Percentiles rank a stretch among this genome's conserved stretches.
These are phyloP conservation scores for Linnaemya vulpina DNA, from an alignment of 2,888 invertebrate species.

Conservation along the genomic window DNA sequence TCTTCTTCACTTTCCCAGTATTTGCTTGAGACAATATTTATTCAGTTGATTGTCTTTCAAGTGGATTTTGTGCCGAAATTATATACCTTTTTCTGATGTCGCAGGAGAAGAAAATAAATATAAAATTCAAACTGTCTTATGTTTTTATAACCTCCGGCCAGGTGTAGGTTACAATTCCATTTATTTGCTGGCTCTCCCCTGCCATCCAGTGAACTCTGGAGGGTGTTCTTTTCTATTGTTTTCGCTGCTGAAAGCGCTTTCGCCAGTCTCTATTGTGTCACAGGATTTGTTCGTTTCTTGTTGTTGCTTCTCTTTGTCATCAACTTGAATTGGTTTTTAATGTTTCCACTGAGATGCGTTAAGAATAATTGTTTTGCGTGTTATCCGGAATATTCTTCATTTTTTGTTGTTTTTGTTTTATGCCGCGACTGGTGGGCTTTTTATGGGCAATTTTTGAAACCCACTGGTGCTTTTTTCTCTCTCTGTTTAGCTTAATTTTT, in stretches of 20 bases:
- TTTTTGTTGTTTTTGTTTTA: conserved; percentile 45
- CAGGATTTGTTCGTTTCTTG: conserved; percentile 28
- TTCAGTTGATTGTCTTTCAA: conserved; percentile 77
- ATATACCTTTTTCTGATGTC: too few relatives aligned
- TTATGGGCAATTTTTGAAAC: conserved; percentile 62
- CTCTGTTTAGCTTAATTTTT: background rate
- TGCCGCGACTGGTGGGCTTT: conserved; percentile 45
- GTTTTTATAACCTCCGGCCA: conserved; percentile 70
- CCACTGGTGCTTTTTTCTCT: conserved; percentile 69
- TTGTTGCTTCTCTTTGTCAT: conserved; percentile 81
- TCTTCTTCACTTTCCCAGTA: conserved; percentile 19
- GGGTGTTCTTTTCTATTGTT: conserved; percentile 58
- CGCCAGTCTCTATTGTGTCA: conserved; percentile 68
- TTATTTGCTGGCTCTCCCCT: conserved; percentile 62
- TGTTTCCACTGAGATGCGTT: conserved; percentile 83
- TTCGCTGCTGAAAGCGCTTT: conserved; percentile 32
- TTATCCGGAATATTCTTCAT: conserved; percentile 69
- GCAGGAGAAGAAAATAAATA: background rate
- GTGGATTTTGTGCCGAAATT: too few relatives aligned
- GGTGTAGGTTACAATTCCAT: conserved; percentile 72
- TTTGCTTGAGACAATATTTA: conserved; percentile 75
- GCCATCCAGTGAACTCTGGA: conserved; percentile 14
- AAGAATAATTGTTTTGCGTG: conserved; percentile 83
- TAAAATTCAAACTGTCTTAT: conserved; percentile 64
- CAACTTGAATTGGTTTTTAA: conserved; percentile 83